phyloP scores from a whole-genome alignment of 2,888 invertebrate genomes.

The Sisyra terminalis region DNA sequence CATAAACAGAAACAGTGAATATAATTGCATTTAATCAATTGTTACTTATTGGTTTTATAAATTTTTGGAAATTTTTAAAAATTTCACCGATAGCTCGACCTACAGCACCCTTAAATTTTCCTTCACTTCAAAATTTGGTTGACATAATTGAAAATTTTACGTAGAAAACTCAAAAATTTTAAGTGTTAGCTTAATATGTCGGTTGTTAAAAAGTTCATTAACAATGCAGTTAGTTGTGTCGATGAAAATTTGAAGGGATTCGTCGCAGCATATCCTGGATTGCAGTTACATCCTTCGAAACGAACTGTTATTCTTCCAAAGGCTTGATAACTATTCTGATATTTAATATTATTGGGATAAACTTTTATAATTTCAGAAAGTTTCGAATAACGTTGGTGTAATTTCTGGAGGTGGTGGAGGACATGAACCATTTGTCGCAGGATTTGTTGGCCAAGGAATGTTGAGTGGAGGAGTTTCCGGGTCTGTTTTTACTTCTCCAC shows the following conservation, averaged over 20 bases:
- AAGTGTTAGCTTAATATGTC: no score
- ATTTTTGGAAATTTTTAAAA: no score
- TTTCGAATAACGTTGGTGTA: conserved; percentile 1
- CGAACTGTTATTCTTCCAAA: conserved; percentile 30
- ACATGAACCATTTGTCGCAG: conserved; percentile 8
- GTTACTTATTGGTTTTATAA: no score
- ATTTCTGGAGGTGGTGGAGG: conserved; percentile 11
- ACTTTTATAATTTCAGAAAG: background rate
- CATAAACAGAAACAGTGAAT: no score
- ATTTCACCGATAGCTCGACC: no score
- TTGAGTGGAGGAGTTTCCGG: conserved; percentile 62
- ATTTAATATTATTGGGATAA: background rate
- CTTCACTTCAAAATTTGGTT: no score
- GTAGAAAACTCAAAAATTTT: no score
- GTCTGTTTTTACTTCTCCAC: conserved; percentile 61
- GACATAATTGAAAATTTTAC: no score
- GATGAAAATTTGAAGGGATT: conserved; percentile 39
- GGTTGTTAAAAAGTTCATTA: conserved; percentile 29
- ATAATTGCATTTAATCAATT: no score
- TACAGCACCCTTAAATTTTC: no score
- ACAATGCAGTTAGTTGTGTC: conserved; percentile 31
- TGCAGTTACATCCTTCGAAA: conserved; percentile 34
- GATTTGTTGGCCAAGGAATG: conserved; percentile 57
- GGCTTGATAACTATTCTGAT: background rate
- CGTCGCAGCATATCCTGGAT: conserved; percentile 30